Base-by-base conservation (phyloP, 2,113 vertebrate species). In the Triplophysa rosa region DNA sequence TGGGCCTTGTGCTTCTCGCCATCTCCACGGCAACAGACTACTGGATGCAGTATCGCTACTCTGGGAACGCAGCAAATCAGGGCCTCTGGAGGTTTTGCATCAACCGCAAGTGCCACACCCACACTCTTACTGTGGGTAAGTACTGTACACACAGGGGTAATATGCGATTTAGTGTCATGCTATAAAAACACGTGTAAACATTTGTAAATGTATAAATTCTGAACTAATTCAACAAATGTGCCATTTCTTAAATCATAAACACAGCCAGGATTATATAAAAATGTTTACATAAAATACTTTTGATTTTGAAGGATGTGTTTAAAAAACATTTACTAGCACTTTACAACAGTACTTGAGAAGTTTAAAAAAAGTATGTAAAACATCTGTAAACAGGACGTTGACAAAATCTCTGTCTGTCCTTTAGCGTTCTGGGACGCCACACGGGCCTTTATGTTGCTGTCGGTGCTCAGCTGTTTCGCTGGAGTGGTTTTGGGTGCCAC, bases 21-120 rank as follows among this genome's bases (percentile, higher is more conserved):
- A 89, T 94, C 62, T 92, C 94, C 76, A 95, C 94, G 0, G 90
- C 93, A 1, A 96, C 95, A 0, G 91, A 93, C 81, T 94, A 91
- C 86, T 96, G 94, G 95, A 92, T 94, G 92, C 93, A 95, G 82
- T 93, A 94, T 67, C 90, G 93, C 5, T 93, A 90, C 63, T 93
- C 93, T 0, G 93, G 92, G 0, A 93, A 88, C 83, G 85, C 88
- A 0, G 92, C 92, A 81, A 94, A 91, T 88, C 93, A 95, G 79
- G 95, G 95, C 19, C 93, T 96, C 47, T 95, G 95, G 94, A 92
- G 89, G 81, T 92, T 91, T 83, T 96, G 95, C 87, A 90, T 93
- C 77, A 93, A 92, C 56, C 89, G 91, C 82, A 95, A 92, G 70
- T 95, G 95, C 68, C 94, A 92, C n/a, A 87, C 91, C 0, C 94